Percentiles rank a stretch among this genome's conserved stretches.
phyloP scores from a whole-genome alignment of 2,113 vertebrate genomes.

The Grus americana region DNA sequence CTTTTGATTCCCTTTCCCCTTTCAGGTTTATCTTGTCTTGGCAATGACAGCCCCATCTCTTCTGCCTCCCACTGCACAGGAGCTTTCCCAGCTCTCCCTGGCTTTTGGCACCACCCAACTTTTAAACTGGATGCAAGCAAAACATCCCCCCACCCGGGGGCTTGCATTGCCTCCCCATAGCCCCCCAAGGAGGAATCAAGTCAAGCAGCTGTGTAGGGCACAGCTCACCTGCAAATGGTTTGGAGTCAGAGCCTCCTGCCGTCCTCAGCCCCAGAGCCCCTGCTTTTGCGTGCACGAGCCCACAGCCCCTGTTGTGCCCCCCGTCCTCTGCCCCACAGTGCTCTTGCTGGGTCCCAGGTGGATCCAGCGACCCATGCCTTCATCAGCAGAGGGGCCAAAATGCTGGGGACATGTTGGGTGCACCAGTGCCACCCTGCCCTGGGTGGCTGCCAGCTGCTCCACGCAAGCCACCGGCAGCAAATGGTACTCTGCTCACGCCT shows the following conservation, averaged over 20 bases:
- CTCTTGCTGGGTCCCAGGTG: background rate
- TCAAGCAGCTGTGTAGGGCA: background rate
- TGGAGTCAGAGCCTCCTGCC: background rate
- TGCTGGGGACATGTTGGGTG: fast-evolving
- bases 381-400: background rate
- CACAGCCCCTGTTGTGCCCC: background rate
- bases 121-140: background rate
- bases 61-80: background rate
- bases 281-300: fast-evolving
- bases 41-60: background rate
- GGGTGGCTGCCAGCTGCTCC: background rate
- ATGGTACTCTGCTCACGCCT: background rate
- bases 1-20: background rate
- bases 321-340: background rate
- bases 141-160: background rate
- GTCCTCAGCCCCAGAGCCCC: background rate
- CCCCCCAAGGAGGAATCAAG: background rate
- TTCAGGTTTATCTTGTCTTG: background rate
- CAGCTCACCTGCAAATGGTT: fast-evolving
- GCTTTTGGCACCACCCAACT: background rate
- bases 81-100: background rate
- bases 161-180: no score
- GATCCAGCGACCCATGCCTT: fast-evolving
- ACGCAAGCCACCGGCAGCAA: fast-evolving
- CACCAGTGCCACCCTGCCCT: fast-evolving